Percentiles rank a stretch among this genome's conserved stretches.
Evolutionary conservation across 2,888 invertebrate genomes (phyloP).

Genomic region (Epinotia demarniana): DNA sequence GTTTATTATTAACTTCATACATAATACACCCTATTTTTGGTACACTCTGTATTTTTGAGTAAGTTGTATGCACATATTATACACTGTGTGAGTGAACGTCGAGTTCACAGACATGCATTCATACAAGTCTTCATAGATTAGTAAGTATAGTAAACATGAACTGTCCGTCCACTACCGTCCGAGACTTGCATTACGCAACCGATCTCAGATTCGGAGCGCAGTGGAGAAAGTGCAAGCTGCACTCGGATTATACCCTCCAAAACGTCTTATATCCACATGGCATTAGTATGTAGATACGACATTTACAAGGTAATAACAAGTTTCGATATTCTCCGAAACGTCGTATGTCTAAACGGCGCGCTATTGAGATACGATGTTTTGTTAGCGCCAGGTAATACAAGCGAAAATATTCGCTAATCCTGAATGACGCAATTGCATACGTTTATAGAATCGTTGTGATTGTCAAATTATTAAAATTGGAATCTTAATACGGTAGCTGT

Average conservation of each 20-base stretch:
- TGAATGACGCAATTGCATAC: conserved; percentile 27
- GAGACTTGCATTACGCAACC: conserved; percentile 48
- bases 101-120: no score
- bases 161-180: conserved; percentile 20
- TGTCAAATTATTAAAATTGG: background rate
- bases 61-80: no score
- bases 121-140: no score
- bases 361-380: background rate
- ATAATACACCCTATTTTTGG: no score
- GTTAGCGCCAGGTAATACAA: conserved; percentile 27
- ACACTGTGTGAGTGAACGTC: no score
- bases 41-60: no score
- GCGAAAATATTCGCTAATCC: conserved; percentile 64
- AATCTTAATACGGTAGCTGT: background rate
- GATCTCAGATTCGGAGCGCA: conserved; percentile 61
- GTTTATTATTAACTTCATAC: no score
- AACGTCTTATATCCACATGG: background rate
- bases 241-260: conserved; percentile 51
- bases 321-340: no score
- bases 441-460: conserved; percentile 22
- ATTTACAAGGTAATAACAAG: background rate
- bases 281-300: background rate
- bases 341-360: background rate
- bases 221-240: conserved; percentile 73
- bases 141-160: background rate